Base-by-base conservation (phyloP, 2,888 invertebrate genomes). In the Halictus quadricinctus region DNA sequence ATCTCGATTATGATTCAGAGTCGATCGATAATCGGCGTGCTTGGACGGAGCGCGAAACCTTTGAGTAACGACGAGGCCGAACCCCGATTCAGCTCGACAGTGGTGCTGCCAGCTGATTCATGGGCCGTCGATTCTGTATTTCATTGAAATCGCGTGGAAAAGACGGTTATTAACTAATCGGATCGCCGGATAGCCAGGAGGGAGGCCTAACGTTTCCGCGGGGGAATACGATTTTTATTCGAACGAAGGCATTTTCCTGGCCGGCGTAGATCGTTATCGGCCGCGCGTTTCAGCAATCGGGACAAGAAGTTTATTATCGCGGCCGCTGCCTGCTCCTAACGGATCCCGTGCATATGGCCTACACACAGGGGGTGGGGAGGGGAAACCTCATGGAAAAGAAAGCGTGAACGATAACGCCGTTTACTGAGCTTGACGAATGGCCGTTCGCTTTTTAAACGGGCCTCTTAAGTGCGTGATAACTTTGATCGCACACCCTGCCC, bases 231-330 rank as follows among this genome's bases (percentile, higher is more conserved):
- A 41, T 41, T 69, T 73, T 83, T 84, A 48, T 60, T 58, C 5
- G 6, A 2, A 10, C 41, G 5, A 21, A 1, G 50, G 50, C 43
- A 29, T 54, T 36, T 58, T 64, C 29, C n/a, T 72, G 50, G 60
- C 60, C 21, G 21, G 1, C 18, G 58, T 36, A 41, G 78, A 72
- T 78, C 64, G 64, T 54, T 81, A 83, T 76, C 76, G 54, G 13
- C 18, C 74, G 74, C 79, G 74, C 25, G 74, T 79, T 74, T 74
- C 48, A n/a, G 36, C 43, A 36, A 72, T 48, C 36, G n/a, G 36
- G 83, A 73, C 54, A 76, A 83, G 83, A 58, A 58, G 48, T 83
- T 83, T 69, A 58, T 83, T 58, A 83, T 76, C 76, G 76, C 54
- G 2, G 12, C 10, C 36, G 13, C 10, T 41, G 41, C 13, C 64